Conservation (phyloP, 2,888 invertebrate species). For the Empis stercorea region DNA sequence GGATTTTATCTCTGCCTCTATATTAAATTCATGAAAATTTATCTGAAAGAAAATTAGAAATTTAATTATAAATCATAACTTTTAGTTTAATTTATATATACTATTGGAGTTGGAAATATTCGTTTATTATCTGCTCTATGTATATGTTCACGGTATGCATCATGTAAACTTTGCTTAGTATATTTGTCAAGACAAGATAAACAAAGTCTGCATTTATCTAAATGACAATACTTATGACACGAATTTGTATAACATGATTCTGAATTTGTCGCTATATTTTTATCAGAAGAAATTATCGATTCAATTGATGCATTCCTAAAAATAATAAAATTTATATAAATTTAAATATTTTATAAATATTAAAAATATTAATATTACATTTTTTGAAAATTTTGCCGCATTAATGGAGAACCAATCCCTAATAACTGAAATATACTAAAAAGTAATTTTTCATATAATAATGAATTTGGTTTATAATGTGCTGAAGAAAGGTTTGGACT, state of each 20-base stretch:
- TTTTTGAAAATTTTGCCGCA: conserved; percentile 30
- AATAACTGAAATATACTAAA: conserved; percentile 70
- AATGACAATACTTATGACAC: conserved; percentile 50
- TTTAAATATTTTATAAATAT: background rate
- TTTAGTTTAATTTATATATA: conserved; percentile 15
- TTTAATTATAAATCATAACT: background rate
- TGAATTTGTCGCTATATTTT: conserved; percentile 66
- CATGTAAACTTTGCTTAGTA: conserved; percentile 44
- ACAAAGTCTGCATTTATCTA: conserved; percentile 63
- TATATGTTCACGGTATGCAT: conserved; percentile 67
- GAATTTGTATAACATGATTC: conserved; percentile 46
- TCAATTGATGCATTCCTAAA: conserved; percentile 38
- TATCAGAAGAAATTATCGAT: conserved; percentile 59
- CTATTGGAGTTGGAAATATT: conserved; percentile 63
- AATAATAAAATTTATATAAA: too few relatives aligned
- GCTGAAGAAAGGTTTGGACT: conserved; percentile 92
- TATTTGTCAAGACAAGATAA: conserved; percentile 55
- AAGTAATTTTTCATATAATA: conserved; percentile 85
- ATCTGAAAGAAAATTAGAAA: conserved; percentile 8
- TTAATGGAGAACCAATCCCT: conserved; percentile 50
- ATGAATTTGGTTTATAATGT: conserved; percentile 77
- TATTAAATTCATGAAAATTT: conserved; percentile 19
- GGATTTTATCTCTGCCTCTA: conserved; percentile 37
- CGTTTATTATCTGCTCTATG: conserved; percentile 68
- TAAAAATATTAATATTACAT: conserved; percentile 26